Evolutionary conservation across 2,797 vertebrate species (phyloP).

Genomic region (Leptoclinus maculatus): DNA sequence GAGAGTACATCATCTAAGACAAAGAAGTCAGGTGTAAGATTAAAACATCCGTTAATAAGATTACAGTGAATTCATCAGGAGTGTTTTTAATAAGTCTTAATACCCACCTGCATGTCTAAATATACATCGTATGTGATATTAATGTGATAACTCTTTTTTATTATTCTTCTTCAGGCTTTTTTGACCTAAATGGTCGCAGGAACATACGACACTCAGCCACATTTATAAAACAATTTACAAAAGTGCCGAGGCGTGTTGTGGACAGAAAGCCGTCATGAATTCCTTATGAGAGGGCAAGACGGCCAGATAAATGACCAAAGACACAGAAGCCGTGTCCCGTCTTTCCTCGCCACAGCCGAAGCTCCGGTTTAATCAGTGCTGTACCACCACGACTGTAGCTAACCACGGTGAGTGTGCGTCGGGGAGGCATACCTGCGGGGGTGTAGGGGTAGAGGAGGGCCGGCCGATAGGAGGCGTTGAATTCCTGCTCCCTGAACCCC

Average conservation of each 20-base stretch:
- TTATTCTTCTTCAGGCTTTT: neutral
- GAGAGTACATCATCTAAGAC: slow-evolving; percentile 47
- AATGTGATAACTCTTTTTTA: neutral
- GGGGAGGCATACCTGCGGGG: slow-evolving; percentile 89
- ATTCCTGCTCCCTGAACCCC: slow-evolving; percentile 86
- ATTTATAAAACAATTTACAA: neutral
- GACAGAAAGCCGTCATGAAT: slow-evolving; percentile 28
- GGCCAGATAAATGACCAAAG: slow-evolving; percentile 18
- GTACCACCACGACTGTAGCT: neutral
- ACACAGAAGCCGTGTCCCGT: neutral
- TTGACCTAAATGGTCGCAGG: neutral
- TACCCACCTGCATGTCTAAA: neutral
- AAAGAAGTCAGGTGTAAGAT: slow-evolving; percentile 24
- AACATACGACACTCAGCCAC: neutral
- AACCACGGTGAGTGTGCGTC: slow-evolving; percentile 1
- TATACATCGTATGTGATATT: neutral
- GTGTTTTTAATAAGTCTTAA: slow-evolving; percentile 5
- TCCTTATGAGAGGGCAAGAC: slow-evolving; percentile 22
- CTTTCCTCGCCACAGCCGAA: neutral
- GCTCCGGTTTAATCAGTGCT: slow-evolving; percentile 9
- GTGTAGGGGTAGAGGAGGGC: slow-evolving; percentile 92
- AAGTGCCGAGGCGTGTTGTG: neutral
- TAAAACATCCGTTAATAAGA: slow-evolving; percentile 24
- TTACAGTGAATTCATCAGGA: neutral
- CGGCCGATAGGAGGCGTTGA: slow-evolving; percentile 85